Evolutionary conservation across 1,140 invertebrate genomes (phyloP).

Genomic region (Chelonus insularis): DNA sequence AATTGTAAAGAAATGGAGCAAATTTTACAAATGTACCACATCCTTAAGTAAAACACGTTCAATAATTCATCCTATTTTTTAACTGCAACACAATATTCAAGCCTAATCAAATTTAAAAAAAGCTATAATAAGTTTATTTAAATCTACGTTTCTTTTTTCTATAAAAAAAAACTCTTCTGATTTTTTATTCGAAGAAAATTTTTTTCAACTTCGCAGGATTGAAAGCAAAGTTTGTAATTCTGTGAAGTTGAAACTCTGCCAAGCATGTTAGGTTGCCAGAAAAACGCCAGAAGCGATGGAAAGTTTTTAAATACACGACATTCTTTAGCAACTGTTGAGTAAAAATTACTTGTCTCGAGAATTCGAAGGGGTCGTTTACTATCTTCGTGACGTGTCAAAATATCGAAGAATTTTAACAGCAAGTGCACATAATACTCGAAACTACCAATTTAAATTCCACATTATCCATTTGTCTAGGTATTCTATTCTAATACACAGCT

Average conservation of each 20-base stretch:
- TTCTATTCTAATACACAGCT: not conserved
- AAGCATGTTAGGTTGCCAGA: too few species aligned
- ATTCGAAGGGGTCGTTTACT: conserved; percentile 29
- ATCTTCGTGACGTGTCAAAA: conserved; percentile 16
- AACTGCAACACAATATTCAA: too few species aligned
- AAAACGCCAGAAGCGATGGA: not conserved
- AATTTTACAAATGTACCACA: too few species aligned
- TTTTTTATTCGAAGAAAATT: not conserved
- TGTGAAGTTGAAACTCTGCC: too few species aligned
- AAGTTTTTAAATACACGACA: not conserved
- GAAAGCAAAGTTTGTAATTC: too few species aligned
- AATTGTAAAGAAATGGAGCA: not conserved
- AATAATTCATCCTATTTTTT: too few species aligned
- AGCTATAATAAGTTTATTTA: too few species aligned
- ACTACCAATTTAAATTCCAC: conserved; percentile 49
- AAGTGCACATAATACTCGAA: conserved; percentile 22
- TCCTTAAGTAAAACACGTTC: too few species aligned
- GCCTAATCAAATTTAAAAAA: too few species aligned
- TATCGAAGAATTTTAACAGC: conserved; percentile 23
- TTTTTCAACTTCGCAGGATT: too few species aligned
- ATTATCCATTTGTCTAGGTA: not conserved
- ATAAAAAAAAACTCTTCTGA: too few species aligned
- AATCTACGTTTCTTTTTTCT: too few species aligned
- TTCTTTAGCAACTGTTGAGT: not conserved
- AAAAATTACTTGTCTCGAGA: conserved; percentile 16